A percentile compares a stretch with the other conserved stretches of the same genome.
Evolutionary conservation across 2,113 vertebrate species (phyloP).

Genomic region (Zosterops hypoxanthus): DNA sequence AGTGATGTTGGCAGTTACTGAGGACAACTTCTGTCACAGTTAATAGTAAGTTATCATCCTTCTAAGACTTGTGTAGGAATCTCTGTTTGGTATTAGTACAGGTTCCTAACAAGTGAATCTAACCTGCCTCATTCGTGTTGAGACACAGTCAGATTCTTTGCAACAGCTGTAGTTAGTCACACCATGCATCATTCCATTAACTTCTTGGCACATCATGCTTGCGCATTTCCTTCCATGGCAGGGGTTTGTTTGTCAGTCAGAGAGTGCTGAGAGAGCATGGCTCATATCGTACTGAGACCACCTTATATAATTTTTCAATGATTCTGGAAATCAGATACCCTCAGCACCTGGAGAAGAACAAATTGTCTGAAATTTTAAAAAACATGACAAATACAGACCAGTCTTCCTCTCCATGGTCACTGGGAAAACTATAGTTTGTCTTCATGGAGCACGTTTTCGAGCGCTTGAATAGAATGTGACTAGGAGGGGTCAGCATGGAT

Average conservation of each 20-base stretch:
- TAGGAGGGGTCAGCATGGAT: not conserved
- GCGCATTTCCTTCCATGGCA: not conserved
- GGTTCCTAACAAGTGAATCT: not conserved
- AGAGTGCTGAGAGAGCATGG: not conserved
- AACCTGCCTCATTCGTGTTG: not conserved
- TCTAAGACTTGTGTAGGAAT: not conserved
- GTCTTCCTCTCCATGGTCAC: not conserved
- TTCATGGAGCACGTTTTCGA: not conserved
- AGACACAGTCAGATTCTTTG: not conserved
- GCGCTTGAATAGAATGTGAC: not conserved
- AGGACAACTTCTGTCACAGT: not conserved
- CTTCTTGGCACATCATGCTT: not conserved
- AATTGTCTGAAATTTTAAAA: not conserved
- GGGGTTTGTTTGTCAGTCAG: not conserved
- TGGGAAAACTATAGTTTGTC: not conserved
- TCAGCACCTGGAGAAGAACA: not conserved
- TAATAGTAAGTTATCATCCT: not conserved
- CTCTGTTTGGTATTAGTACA: not conserved
- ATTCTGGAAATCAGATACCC: not conserved
- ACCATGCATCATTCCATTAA: not conserved
- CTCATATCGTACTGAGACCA: not conserved
- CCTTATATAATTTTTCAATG: not conserved
- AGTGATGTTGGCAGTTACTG: not conserved
- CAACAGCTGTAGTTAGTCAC: not conserved
- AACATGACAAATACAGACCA: not conserved